These are phyloP conservation scores for Carterocephalus palaemon DNA, from an alignment of 2,888 invertebrate species.

Conservation along the genomic window DNA sequence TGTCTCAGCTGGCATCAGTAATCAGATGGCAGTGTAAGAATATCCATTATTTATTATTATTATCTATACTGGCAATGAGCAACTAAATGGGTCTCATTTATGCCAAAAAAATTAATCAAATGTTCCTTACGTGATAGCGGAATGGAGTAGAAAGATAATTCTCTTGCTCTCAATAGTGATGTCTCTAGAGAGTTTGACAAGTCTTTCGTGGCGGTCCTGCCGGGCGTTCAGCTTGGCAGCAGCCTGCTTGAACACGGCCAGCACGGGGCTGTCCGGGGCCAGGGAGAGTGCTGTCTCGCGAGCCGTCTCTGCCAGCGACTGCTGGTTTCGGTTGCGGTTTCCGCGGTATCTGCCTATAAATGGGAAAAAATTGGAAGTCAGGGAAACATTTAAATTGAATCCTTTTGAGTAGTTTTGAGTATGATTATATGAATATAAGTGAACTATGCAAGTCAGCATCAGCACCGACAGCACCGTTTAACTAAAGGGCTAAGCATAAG, in stretches of 20 bases:
- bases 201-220: conserved; percentile 90
- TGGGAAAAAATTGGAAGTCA: too few relatives aligned
- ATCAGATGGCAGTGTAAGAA: too few relatives aligned
- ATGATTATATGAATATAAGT: background rate
- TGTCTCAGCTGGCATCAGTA: too few relatives aligned
- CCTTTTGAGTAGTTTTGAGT: too few relatives aligned
- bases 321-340: conserved; percentile 44
- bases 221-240: conserved; percentile 84
- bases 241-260: conserved; percentile 82
- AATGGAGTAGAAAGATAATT: conserved; percentile 91
- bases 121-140: conserved; percentile 80
- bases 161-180: conserved; percentile 94
- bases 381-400: conserved; percentile 3
- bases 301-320: conserved; percentile 52
- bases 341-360: conserved; percentile 48
- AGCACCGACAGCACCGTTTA: too few relatives aligned
- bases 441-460: background rate
- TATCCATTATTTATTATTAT: too few relatives aligned
- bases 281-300: conserved; percentile 50
- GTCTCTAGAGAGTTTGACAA: conserved; percentile 89
- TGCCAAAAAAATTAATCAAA: too few relatives aligned
- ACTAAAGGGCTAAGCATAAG: too few relatives aligned
- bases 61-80: too few relatives aligned
- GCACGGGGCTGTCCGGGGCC: conserved; percentile 68
- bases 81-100: too few relatives aligned